These are phyloP conservation scores for Porites cylindrica DNA, from an alignment of 92 coral and sea anemone species.

Conservation along the genomic window DNA sequence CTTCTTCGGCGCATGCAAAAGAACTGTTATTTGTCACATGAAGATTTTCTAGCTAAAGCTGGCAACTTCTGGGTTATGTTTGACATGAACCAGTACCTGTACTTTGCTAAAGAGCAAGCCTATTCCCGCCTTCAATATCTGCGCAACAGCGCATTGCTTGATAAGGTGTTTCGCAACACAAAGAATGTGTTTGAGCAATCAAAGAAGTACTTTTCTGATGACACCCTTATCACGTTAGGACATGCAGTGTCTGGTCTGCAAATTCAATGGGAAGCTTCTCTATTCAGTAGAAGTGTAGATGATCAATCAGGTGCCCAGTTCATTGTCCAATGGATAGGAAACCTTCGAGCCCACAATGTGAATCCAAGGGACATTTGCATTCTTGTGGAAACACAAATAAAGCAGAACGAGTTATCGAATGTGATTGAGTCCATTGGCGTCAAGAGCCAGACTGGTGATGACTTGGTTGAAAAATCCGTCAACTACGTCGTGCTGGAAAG, in stretches of 20 bases:
- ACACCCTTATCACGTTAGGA: neutral
- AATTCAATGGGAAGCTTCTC: slow-evolving; percentile 33
- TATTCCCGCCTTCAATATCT: neutral
- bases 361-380: slow-evolving; percentile 41
- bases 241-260: slow-evolving; percentile 40
- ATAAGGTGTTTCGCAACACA: no score
- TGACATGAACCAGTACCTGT: slow-evolving; percentile 56
- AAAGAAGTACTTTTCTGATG: no score
- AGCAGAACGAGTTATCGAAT: neutral
- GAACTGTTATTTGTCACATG: neutral
- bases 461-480: neutral
- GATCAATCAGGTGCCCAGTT: neutral
- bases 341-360: slow-evolving; percentile 3
- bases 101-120: neutral
- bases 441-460: neutral
- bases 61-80: slow-evolving; percentile 62
- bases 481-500: slow-evolving; percentile 47
- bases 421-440: neutral
- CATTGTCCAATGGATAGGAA: neutral
- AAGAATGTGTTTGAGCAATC: no score
- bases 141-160: neutral
- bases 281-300: neutral
- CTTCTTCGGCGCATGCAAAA: slow-evolving; percentile 29
- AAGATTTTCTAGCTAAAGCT: neutral
- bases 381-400: slow-evolving; percentile 18